Evolutionary conservation across 2,113 vertebrate genomes (phyloP).

Genomic region (Equus quagga): DNA sequence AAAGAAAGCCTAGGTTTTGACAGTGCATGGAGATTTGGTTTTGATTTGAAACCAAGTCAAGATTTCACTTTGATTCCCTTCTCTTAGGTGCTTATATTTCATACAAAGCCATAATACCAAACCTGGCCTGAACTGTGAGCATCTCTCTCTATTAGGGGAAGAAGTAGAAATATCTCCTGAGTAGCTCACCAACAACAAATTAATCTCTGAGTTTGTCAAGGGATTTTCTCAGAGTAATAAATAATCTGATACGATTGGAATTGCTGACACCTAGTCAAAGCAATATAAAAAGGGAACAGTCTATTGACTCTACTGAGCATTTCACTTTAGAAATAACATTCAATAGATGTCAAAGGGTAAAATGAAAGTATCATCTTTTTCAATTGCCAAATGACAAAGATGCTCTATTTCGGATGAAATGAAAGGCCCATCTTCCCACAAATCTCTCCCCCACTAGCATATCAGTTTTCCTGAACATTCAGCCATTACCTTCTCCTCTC

Average conservation of each 20-base stretch:
- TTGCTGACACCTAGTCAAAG: conserved; percentile 76
- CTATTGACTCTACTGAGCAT: conserved; percentile 71
- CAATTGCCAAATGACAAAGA: conserved; percentile 61
- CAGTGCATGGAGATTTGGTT: conserved; percentile 71
- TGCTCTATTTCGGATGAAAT: conserved; percentile 60
- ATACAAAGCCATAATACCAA: conserved; percentile 66
- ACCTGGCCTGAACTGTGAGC: conserved; percentile 43
- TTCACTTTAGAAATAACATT: conserved; percentile 72
- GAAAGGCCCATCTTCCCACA: conserved; percentile 37
- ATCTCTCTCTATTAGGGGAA: conserved; percentile 50
- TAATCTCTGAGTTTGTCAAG: conserved; percentile 69
- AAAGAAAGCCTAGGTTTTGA: conserved; percentile 77
- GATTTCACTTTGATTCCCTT: conserved; percentile 83
- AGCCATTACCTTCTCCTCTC: neutral
- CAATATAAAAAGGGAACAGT: conserved; percentile 66
- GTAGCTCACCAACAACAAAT: conserved; percentile 60
- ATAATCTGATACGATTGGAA: conserved; percentile 76
- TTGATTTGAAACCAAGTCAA: conserved; percentile 83
- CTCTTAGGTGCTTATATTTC: conserved; percentile 79
- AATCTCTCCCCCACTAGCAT: conserved; percentile 29
- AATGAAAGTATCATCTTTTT: conserved; percentile 70
- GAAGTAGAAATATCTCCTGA: conserved; percentile 56
- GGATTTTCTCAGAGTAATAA: conserved; percentile 73
- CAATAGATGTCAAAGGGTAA: conserved; percentile 69
- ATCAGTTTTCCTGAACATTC: conserved; percentile 18